Conservation (phyloP, 1,140 invertebrate genomes). For the Aphaenogaster rudis region DNA sequence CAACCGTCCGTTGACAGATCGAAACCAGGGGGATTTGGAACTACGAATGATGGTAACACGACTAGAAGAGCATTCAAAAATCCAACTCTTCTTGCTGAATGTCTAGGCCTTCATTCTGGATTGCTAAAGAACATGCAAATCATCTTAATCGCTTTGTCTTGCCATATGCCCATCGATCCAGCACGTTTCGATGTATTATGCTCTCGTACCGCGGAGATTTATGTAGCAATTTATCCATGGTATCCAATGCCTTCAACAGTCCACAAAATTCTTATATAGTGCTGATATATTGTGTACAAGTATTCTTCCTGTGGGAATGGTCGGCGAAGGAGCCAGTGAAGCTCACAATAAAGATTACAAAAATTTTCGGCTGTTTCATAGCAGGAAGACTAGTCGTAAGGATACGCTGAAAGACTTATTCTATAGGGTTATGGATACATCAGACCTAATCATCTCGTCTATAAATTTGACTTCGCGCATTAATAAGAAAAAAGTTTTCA, state of each 20-base stretch:
- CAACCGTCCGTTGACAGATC: not conserved
- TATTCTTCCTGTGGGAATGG: not conserved
- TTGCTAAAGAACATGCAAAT: not conserved
- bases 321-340: conserved; percentile 22
- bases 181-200: not conserved
- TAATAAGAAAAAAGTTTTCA: not conserved
- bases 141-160: conserved; percentile 3
- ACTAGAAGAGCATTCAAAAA: conserved; percentile 26
- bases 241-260: conserved; percentile 15
- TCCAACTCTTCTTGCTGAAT: not conserved
- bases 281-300: not conserved
- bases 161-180: not conserved
- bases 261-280: conserved; percentile 22
- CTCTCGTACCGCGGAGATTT: not conserved
- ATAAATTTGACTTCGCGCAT: not conserved
- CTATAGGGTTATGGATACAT: not conserved
- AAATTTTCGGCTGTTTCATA: not conserved
- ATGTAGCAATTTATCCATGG: not conserved
- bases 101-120: not conserved
- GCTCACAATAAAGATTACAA: conserved; percentile 41
- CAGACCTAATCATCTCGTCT: not conserved
- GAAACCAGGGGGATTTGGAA: conserved; percentile 5
- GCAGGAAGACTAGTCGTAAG: not conserved
- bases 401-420: conserved; percentile 21
- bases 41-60: conserved; percentile 20